Conservation (phyloP, 2,888 invertebrate species). For the Cyclophora punctaria region DNA sequence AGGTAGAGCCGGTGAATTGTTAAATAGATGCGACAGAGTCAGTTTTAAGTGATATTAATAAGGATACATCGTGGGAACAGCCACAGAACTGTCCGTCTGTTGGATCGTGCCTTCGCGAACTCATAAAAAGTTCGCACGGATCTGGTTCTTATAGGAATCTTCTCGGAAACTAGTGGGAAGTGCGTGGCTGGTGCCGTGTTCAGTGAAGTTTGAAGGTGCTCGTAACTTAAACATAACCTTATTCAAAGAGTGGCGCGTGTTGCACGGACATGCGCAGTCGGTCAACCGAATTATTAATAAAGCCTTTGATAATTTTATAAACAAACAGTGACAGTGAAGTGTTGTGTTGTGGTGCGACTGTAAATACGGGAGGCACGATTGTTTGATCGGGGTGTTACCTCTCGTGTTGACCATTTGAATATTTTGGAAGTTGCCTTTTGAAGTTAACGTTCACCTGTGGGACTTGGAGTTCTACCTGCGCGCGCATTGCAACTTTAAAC, state of each 20-base stretch:
- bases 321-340: conserved; percentile 57
- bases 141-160: conserved; percentile 51
- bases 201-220: conserved; percentile 49
- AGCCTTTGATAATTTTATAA: conserved; percentile 65
- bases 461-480: conserved; percentile 68
- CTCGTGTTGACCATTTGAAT: conserved; percentile 23
- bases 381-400: conserved; percentile 17
- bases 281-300: conserved; percentile 59
- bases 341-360: conserved; percentile 43
- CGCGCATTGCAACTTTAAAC: conserved; percentile 64
- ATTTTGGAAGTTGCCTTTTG: conserved; percentile 46
- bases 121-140: conserved; percentile 40
- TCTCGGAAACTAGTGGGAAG: conserved; percentile 44
- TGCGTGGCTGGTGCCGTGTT: conserved; percentile 41
- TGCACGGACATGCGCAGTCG: conserved; percentile 66
- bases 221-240: conserved; percentile 67
- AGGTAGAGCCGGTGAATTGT: conserved; percentile 63
- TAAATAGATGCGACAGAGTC: conserved; percentile 49
- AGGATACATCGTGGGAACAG: conserved; percentile 45
- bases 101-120: conserved; percentile 28
- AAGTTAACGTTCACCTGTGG: conserved; percentile 68
- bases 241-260: conserved; percentile 65
- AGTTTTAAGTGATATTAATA: conserved; percentile 37
- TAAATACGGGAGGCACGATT: conserved; percentile 50
- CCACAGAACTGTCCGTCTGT: conserved; percentile 32